Conservation (phyloP, 1,140 invertebrate species). For the Octopus bimaculoides region DNA sequence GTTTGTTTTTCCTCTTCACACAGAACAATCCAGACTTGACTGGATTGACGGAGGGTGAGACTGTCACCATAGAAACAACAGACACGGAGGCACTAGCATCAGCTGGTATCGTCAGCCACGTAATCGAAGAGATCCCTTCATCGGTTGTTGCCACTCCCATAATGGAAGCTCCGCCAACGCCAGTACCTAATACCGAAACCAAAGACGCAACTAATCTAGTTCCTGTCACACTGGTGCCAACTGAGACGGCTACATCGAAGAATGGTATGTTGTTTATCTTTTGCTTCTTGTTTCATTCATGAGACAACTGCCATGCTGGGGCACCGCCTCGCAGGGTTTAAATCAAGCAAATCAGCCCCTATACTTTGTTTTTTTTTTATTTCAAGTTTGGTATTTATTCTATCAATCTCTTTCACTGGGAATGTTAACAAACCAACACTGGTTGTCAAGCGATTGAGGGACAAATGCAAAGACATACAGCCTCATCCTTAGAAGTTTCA, state of each 20-base stretch:
- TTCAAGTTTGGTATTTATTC: too few relatives aligned
- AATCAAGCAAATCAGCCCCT: too few relatives aligned
- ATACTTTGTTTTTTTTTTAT: too few relatives aligned
- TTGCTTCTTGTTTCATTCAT: too few relatives aligned
- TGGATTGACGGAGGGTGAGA: constrained; percentile 37
- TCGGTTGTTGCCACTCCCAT: constrained; percentile 16
- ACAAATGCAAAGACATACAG: too few relatives aligned
- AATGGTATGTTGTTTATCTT: too few relatives aligned
- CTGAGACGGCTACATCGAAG: background rate
- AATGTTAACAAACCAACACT: too few relatives aligned
- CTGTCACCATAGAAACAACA: constrained; percentile 47
- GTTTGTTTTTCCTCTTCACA: constrained; percentile 15
- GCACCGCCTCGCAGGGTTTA: too few relatives aligned
- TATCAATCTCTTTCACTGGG: too few relatives aligned
- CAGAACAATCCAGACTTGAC: constrained; percentile 35
- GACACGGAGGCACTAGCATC: constrained; percentile 19
- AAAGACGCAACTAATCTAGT: constrained; percentile 15
- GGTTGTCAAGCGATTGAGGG: too few relatives aligned
- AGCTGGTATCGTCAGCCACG: background rate
- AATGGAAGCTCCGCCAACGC: constrained; percentile 17
- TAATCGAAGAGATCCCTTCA: constrained; percentile 1
- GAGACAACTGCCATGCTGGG: too few relatives aligned
- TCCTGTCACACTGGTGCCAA: constrained; percentile 22
- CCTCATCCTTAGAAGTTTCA: too few relatives aligned
- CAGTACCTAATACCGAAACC: background rate